These are phyloP conservation scores for Pavo muticus DNA, from an alignment of 2,113 vertebrate genomes.

Conservation along the genomic window DNA sequence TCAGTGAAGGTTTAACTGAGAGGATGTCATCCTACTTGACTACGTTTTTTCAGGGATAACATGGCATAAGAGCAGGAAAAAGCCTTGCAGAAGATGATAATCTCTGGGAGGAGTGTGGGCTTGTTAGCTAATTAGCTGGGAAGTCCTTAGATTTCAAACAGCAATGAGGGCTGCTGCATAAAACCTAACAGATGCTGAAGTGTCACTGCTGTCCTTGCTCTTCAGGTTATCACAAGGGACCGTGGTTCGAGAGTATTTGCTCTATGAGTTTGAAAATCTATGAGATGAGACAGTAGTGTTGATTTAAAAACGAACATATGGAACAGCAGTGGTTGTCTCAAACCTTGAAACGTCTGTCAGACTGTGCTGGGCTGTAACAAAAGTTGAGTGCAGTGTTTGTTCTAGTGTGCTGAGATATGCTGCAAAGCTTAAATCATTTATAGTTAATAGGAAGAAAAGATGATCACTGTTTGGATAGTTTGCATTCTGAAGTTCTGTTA, in stretches of 20 bases:
- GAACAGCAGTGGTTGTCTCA: background rate
- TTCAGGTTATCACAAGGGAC: slow-evolving; percentile 25
- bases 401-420: background rate
- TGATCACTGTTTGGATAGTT: background rate
- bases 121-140: slow-evolving; percentile 47
- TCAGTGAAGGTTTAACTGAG: background rate
- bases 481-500: background rate
- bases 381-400: slow-evolving; percentile 8
- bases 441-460: slow-evolving; percentile 37
- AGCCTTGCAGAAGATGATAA: slow-evolving; percentile 18
- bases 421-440: slow-evolving; percentile 9
- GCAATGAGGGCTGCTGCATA: background rate
- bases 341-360: background rate
- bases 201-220: background rate
- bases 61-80: background rate
- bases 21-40: background rate
- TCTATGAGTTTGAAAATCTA: background rate
- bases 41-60: background rate
- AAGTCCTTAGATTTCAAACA: slow-evolving; percentile 12
- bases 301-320: slow-evolving; percentile 24
- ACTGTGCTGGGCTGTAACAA: background rate
- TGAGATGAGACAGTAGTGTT: background rate
- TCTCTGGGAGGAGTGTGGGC: background rate
- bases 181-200: slow-evolving; percentile 15
- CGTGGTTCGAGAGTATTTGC: slow-evolving; percentile 6